Evolutionary conservation across 1,140 invertebrate genomes (phyloP).

Genomic region (Drosophila santomea): DNA sequence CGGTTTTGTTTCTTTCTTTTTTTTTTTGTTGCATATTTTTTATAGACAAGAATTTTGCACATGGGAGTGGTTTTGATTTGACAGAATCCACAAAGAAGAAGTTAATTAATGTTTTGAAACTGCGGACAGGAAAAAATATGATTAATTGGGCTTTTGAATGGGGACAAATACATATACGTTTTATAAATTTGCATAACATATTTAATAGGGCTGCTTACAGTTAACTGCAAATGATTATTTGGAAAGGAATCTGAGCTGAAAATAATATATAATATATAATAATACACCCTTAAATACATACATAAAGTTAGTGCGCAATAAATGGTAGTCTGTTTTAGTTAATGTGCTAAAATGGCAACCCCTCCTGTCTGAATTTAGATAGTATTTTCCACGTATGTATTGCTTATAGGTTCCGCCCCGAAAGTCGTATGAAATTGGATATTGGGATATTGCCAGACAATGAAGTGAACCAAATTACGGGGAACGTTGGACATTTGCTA

Average conservation of each 20-base stretch:
- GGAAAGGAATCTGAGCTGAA: too few relatives aligned
- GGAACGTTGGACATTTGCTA: conserved; percentile 3
- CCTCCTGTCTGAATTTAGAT: not conserved
- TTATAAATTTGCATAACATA: not conserved
- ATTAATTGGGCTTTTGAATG: conserved; percentile 1
- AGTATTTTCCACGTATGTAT: not conserved
- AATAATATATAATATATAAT: too few relatives aligned
- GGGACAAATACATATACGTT: not conserved
- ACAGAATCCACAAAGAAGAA: not conserved
- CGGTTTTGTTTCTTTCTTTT: not conserved
- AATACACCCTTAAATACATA: not conserved
- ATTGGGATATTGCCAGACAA: conserved; percentile 8
- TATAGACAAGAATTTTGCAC: conserved; percentile 17
- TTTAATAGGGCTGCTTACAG: not conserved
- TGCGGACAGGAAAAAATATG: not conserved
- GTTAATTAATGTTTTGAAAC: conserved; percentile 2
- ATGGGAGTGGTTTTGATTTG: conserved; percentile 12
- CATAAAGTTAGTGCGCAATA: not conserved
- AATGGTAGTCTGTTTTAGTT: not conserved
- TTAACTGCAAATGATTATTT: not conserved
- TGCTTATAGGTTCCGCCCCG: not conserved
- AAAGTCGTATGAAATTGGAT: conserved; percentile 6
- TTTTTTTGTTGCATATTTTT: not conserved
- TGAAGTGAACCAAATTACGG: conserved; percentile 30
- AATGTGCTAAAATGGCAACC: not conserved